Evolutionary conservation across 2,797 vertebrate genomes (phyloP).

Genomic region (Notolabrus celidotus): DNA sequence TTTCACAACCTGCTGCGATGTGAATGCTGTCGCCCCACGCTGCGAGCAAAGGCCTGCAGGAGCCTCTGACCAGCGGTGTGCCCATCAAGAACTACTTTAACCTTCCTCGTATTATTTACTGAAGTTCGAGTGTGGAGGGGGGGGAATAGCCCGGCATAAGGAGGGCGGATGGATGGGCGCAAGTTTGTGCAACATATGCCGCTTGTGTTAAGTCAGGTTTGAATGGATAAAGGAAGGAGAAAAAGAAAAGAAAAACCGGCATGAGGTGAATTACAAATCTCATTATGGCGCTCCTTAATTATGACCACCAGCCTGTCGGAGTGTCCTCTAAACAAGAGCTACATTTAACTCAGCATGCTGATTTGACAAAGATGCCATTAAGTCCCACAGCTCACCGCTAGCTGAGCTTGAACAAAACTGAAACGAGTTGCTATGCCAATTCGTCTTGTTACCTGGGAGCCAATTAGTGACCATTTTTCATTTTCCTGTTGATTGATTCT

Average conservation of each 20-base stretch:
- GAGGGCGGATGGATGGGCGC: not conserved
- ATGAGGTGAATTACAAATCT: conserved; percentile 15
- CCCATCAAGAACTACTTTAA: conserved; percentile 37
- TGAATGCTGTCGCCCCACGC: conserved; percentile 47
- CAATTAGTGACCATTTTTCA: too few relatives aligned
- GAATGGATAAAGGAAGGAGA: not conserved
- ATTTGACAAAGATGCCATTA: conserved; percentile 13
- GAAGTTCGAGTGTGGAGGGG: not conserved
- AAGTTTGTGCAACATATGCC: conserved; percentile 3
- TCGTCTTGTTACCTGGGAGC: too few relatives aligned
- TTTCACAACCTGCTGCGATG: conserved; percentile 51
- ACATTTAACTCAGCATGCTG: not conserved
- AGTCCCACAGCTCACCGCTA: not conserved
- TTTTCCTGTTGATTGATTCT: not conserved
- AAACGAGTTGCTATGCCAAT: conserved; percentile 34
- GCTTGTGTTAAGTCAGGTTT: conserved; percentile 1
- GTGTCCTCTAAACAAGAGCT: conserved; percentile 13
- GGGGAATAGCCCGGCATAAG: not conserved
- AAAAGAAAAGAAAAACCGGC: not conserved
- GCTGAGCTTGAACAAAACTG: conserved; percentile 23
- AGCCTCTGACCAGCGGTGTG: conserved; percentile 22
- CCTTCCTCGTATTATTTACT: not conserved
- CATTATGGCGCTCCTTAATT: not conserved
- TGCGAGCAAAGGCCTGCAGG: conserved; percentile 50
- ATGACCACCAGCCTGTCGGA: not conserved